Evolutionary conservation across 2,113 vertebrate genomes (phyloP), one percentile per base, ranked within the genome.

Genomic region (Vulpes vulpes): DNA sequence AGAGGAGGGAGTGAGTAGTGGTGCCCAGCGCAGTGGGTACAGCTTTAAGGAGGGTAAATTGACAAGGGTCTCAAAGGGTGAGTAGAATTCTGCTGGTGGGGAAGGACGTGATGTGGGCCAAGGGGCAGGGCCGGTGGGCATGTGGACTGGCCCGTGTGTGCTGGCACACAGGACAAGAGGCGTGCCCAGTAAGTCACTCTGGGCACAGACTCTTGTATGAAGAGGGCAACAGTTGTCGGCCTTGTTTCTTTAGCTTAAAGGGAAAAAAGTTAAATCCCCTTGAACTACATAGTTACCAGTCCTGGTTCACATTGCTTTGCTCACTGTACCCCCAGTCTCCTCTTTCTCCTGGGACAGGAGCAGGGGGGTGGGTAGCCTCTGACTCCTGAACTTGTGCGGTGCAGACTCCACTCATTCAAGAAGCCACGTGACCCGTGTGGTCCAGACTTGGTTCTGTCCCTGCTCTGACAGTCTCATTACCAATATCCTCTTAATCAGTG

Each of bases 401-500:
- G 9, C 10, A 89, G 59, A 78, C 22, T 30, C 11, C 49, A 67
- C n/a, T 30, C 53, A 43, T 43, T 43, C 19, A 43, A 93, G 43
- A 67, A 91, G 49, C 9, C 57, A n/a, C 0, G 1, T 38, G 82
- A 57, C 6, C 27, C 43, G 73, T 11, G 11, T n/a, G 7, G 38
- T n/a, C 43, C 62, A 71, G 30, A 49, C 14, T 8, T 57, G 78
- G 74, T 32, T 80, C 80, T 74, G 30, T 20, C 74, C 27, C 83
- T n/a, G 51, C 74, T 87, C 62, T 83, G 30, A 94, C 6, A 43
- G 25, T 51, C 85, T 83, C 81, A 93, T 91, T 88, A 94, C 30
- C 65, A 81, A 17, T 38, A 32, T 53, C 73, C 59, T 92, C 78
- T 73, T 64, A 87, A 97, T 97, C 84, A 97, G 76, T 1, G 6